phyloP scores from a whole-genome alignment of 2,113 vertebrate species.

The Cavia aperea region DNA sequence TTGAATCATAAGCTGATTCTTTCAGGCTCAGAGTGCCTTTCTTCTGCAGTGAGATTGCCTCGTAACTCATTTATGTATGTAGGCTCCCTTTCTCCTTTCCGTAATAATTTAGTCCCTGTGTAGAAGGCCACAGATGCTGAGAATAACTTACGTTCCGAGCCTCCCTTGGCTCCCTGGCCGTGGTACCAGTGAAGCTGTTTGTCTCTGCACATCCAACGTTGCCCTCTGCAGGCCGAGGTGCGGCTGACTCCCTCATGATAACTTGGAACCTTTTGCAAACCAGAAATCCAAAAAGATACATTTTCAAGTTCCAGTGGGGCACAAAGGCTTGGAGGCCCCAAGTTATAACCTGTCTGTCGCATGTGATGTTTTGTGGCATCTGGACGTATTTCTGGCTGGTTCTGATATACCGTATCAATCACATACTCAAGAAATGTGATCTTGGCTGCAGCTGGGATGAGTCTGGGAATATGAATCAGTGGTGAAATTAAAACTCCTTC shows the following conservation, averaged over 20 bases:
- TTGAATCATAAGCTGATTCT: not conserved
- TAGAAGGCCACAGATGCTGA: not conserved
- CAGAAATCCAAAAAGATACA: not conserved
- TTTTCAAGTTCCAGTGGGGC: not conserved
- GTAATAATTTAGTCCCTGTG: not conserved
- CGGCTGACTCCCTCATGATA: not conserved
- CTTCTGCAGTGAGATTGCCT: not conserved
- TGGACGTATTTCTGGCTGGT: not conserved
- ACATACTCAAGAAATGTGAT: not conserved
- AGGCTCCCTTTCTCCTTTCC: not conserved
- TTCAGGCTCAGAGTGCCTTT: not conserved
- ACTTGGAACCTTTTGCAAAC: not conserved
- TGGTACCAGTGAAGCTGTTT: not conserved
- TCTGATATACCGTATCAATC: not conserved
- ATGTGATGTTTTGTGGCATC: not conserved
- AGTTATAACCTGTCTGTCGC: not conserved
- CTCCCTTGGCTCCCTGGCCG: not conserved
- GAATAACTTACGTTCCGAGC: not conserved
- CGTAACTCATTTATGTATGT: not conserved
- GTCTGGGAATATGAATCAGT: not conserved
- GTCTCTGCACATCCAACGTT: not conserved
- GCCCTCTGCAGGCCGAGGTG: slow-evolving; percentile 59
- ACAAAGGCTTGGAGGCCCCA: not conserved
- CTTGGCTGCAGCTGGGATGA: not conserved
- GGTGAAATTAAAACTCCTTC: slow-evolving; percentile 27